A percentile compares a stretch with the other conserved stretches of the same genome.
Conservation (phyloP, 2,797 vertebrate species). For the Orestias chungarensis region DNA sequence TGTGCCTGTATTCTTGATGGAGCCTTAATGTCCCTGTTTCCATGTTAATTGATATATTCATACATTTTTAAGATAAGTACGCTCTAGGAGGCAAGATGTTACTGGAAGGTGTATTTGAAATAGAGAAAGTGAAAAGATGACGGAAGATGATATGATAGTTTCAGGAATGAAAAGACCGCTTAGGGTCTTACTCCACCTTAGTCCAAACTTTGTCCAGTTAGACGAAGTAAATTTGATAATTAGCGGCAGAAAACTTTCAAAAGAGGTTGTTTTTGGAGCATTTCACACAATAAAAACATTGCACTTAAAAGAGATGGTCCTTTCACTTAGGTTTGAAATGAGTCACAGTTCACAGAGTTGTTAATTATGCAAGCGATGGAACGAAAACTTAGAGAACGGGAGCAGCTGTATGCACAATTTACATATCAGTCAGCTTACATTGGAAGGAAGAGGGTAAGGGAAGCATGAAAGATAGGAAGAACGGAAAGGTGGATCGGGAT, state of each 20-base stretch:
- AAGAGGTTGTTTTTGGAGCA: conserved; percentile 10
- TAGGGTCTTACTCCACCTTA: conserved; percentile 17
- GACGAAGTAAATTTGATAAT: conserved; percentile 13
- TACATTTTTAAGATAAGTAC: conserved; percentile 71
- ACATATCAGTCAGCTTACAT: conserved; percentile 77
- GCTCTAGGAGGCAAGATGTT: conserved; percentile 46
- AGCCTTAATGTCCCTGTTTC: conserved; percentile 59
- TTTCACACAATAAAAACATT: conserved; percentile 19
- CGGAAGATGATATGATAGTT: conserved; percentile 21
- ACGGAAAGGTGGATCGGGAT: conserved; percentile 29
- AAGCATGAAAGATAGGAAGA: conserved; percentile 40
- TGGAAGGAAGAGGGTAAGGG: conserved; percentile 46
- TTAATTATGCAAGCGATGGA: conserved; percentile 78
- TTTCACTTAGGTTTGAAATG: conserved; percentile 75
- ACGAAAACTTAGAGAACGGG: conserved; percentile 72
- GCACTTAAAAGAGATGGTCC: conserved; percentile 57
- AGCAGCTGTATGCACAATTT: conserved; percentile 81
- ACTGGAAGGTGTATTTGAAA: conserved; percentile 41
- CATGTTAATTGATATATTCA: conserved; percentile 76
- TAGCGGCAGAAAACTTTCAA: conserved; percentile 21
- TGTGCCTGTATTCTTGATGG: conserved; percentile 64
- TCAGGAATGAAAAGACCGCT: conserved; percentile 1
- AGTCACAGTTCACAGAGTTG: conserved; percentile 73
- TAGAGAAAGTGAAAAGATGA: conserved; percentile 20
- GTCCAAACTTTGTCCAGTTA: conserved; percentile 20